phyloP scores from a whole-genome alignment of 2,888 invertebrate species.

The Tetramorium bicarinatum region DNA sequence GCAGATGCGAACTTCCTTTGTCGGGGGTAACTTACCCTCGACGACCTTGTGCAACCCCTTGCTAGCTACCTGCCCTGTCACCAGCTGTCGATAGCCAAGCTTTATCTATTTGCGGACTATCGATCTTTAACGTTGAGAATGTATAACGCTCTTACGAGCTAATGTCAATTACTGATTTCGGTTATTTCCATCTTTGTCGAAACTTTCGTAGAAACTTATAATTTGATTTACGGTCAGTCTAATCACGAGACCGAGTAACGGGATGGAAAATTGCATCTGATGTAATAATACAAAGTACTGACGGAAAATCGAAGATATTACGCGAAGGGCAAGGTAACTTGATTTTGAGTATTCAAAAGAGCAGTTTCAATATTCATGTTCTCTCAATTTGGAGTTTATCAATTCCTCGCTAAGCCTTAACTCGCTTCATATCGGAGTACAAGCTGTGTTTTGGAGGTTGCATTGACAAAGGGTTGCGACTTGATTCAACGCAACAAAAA shows the following conservation, averaged over 20 bases:
- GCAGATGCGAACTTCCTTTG: conserved; percentile 76
- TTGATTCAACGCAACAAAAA: not conserved
- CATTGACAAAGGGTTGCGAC: not conserved
- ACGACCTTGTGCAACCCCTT: conserved; percentile 79
- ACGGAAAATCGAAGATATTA: not conserved
- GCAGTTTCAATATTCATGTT: not conserved
- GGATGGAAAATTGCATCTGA: not conserved
- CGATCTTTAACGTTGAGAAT: conserved; percentile 56
- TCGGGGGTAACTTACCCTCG: conserved; percentile 79
- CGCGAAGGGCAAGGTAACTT: not conserved
- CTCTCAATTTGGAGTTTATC: not conserved
- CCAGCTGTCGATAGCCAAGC: conserved; percentile 72
- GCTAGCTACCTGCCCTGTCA: conserved; percentile 71
- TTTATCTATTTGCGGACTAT: conserved; percentile 69
- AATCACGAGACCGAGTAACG: not conserved
- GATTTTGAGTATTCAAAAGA: not conserved
- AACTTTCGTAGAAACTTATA: not conserved
- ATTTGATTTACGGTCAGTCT: not conserved
- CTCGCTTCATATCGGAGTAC: not conserved
- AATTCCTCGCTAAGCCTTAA: not conserved
- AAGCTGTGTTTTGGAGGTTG: not conserved
- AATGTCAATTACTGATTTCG: not conserved
- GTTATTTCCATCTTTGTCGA: not conserved
- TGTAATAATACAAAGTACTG: not conserved
- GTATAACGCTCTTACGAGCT: not conserved